These are phyloP conservation scores for Sturnira hondurensis DNA, from an alignment of 2,113 vertebrate genomes.

Conservation along the genomic window DNA sequence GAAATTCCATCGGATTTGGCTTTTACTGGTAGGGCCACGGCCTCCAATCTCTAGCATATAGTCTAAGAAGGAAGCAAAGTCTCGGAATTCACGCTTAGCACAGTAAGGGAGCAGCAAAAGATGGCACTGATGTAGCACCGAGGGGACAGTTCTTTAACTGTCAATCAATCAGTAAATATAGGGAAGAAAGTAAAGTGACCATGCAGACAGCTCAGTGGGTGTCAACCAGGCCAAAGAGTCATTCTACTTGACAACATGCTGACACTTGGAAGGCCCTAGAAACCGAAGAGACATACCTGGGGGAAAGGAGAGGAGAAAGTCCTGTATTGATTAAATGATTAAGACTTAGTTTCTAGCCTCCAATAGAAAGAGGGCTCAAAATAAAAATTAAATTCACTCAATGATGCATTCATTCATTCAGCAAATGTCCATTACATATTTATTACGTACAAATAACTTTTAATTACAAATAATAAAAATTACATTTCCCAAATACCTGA, in stretches of 20 bases:
- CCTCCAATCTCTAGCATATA: neutral
- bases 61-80: neutral
- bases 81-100: neutral
- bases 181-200: neutral
- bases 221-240: neutral
- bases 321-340: neutral
- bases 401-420: neutral
- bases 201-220: neutral
- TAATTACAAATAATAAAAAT: constrained; percentile 18
- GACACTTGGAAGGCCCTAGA: neutral
- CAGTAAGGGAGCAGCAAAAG: neutral
- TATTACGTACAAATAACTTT: neutral
- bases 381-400: neutral
- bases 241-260: neutral
- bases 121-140: neutral
- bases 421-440: neutral
- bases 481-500: neutral
- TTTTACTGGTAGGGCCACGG: neutral
- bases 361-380: neutral
- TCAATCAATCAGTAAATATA: neutral
- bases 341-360: neutral
- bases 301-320: neutral
- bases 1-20: neutral
- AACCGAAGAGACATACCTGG: neutral
- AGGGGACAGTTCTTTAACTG: neutral